phyloP scores from a whole-genome alignment of 2,888 invertebrate species.

The Lycia hirtaria region DNA sequence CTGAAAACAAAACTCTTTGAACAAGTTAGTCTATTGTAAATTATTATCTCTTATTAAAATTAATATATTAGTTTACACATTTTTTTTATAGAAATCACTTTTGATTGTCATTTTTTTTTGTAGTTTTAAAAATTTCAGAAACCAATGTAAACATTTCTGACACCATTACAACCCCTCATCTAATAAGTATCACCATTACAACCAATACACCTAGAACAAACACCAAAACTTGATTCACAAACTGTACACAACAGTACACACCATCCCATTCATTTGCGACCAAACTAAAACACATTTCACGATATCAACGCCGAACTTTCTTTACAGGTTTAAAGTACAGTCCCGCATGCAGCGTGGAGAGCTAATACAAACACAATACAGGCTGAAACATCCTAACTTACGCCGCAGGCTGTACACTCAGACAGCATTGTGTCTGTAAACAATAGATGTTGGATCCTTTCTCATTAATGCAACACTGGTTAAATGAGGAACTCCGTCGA shows the following conservation, averaged over 20 bases:
- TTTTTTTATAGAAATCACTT: too few relatives aligned
- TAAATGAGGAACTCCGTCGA: constrained; percentile 12
- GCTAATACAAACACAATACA: constrained; percentile 27
- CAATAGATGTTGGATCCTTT: constrained; percentile 54
- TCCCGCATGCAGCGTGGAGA: constrained; percentile 24
- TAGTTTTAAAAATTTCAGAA: too few relatives aligned
- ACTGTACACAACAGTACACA: constrained; percentile 1
- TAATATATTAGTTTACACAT: too few relatives aligned
- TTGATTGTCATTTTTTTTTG: too few relatives aligned
- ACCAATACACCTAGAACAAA: background rate
- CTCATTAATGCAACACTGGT: constrained; percentile 54
- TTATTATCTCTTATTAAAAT: too few relatives aligned
- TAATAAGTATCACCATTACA: background rate
- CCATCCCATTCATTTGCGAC: constrained; percentile 14
- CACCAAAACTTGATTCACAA: constrained; percentile 4
- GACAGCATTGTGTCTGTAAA: constrained; percentile 62
- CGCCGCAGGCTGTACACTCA: constrained; percentile 51
- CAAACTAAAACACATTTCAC: constrained; percentile 18
- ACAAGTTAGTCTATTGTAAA: too few relatives aligned
- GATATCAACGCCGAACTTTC: constrained; percentile 28
- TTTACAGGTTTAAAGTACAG: constrained; percentile 27
- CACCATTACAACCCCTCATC: background rate
- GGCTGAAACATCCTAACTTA: constrained; percentile 53
- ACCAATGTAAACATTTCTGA: background rate
- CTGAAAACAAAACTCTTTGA: too few relatives aligned